These are phyloP conservation scores for Troides oblongomaculatus DNA, from an alignment of 2,888 invertebrate species.

Conservation along the genomic window DNA sequence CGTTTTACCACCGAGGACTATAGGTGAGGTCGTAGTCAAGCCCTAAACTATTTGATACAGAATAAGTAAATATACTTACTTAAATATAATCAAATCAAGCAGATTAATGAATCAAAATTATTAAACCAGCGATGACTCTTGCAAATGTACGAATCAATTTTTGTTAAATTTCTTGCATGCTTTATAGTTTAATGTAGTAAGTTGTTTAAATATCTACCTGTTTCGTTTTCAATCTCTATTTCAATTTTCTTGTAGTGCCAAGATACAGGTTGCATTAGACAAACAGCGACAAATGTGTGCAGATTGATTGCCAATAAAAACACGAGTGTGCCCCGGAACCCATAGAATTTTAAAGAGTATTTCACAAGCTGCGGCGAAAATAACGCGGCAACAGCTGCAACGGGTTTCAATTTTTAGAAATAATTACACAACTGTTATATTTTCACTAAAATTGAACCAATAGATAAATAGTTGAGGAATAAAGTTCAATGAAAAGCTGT, in stretches of 20 bases:
- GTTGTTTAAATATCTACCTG: slow-evolving; percentile 34
- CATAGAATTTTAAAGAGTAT: slow-evolving; percentile 78
- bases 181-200: neutral
- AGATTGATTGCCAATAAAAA: slow-evolving; percentile 82
- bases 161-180: too few species aligned
- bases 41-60: too few species aligned
- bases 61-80: too few species aligned
- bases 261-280: slow-evolving; percentile 84
- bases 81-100: too few species aligned
- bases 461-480: too few species aligned
- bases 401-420: neutral
- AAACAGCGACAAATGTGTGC: slow-evolving; percentile 81
- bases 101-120: too few species aligned
- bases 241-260: slow-evolving; percentile 78
- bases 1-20: too few species aligned
- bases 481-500: too few species aligned
- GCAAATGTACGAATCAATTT: too few species aligned
- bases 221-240: slow-evolving; percentile 38
- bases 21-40: too few species aligned
- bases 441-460: neutral
- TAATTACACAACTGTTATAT: neutral
- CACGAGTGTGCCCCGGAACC: slow-evolving; percentile 83
- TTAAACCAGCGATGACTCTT: too few species aligned
- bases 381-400: slow-evolving; percentile 80
- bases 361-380: slow-evolving; percentile 81